phyloP scores from a whole-genome alignment of 2,888 invertebrate genomes.

The Troglohyphantes excavatus region DNA sequence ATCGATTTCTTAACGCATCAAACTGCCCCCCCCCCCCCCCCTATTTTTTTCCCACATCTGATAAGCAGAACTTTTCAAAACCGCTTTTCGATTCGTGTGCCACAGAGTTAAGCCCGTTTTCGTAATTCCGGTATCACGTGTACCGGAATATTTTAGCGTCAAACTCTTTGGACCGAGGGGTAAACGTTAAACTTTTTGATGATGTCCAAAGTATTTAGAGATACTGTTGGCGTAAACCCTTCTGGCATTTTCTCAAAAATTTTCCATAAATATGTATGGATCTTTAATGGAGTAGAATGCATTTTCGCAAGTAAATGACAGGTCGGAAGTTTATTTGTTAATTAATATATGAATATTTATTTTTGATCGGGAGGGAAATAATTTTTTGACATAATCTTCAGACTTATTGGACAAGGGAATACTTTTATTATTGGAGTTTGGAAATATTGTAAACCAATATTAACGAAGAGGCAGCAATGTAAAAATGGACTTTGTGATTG shows the following conservation, averaged over 20 bases:
- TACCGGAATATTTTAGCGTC: slow-evolving; percentile 48
- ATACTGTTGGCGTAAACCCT: not conserved
- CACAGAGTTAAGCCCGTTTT: slow-evolving; percentile 8
- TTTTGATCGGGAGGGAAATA: not conserved
- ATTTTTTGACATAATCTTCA: too few species aligned
- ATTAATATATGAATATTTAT: not conserved
- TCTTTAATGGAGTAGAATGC: not conserved
- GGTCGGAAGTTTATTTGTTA: not conserved
- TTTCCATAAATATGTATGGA: not conserved
- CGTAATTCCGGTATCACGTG: slow-evolving; percentile 23
- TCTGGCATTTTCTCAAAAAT: not conserved
- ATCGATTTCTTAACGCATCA: slow-evolving; percentile 24
- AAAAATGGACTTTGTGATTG: too few species aligned
- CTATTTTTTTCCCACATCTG: not conserved
- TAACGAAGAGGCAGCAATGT: too few species aligned
- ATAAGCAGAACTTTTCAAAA: slow-evolving; percentile 45
- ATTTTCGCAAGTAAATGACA: not conserved
- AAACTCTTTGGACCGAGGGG: not conserved
- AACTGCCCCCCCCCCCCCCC: slow-evolving; percentile 12
- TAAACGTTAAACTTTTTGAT: not conserved
- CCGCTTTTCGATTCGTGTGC: slow-evolving; percentile 31
- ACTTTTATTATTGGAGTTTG: too few species aligned
- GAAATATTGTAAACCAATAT: too few species aligned
- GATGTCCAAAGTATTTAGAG: not conserved
- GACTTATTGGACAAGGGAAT: too few species aligned